phyloP scores from a whole-genome alignment of 2,888 invertebrate species.

The Aromia moschata region DNA sequence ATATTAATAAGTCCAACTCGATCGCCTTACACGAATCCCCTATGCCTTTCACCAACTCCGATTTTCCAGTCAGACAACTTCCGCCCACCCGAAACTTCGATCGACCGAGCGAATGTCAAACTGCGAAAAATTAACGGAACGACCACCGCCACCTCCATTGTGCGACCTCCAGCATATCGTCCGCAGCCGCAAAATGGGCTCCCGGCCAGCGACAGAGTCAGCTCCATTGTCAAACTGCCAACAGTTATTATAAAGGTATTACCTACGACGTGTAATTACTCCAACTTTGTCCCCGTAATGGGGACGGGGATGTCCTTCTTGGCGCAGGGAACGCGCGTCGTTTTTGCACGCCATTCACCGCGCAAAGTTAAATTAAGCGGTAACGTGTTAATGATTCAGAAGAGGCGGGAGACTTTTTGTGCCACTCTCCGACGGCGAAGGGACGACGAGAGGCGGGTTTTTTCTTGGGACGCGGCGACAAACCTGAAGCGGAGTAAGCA shows the following conservation, averaged over 20 bases:
- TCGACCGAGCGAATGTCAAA: constrained; percentile 26
- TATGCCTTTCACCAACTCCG: too few species aligned
- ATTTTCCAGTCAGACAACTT: background rate
- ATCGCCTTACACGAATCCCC: too few species aligned
- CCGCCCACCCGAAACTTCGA: background rate
- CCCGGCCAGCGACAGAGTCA: constrained; percentile 35
- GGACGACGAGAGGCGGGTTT: too few species aligned
- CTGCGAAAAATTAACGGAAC: constrained; percentile 31
- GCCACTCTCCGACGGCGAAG: too few species aligned
- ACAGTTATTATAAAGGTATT: constrained; percentile 58
- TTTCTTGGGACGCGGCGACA: too few species aligned
- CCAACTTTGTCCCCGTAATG: constrained; percentile 41
- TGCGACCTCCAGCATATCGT: constrained; percentile 30
- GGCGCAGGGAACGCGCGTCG: background rate
- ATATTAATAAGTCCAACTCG: too few species aligned
- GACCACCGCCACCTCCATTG: constrained; percentile 32
- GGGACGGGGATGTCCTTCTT: constrained; percentile 7
- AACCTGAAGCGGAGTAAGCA: too few species aligned
- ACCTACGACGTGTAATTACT: constrained; percentile 59
- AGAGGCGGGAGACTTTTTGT: background rate
- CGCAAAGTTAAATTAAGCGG: constrained; percentile 4
- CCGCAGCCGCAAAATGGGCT: constrained; percentile 27
- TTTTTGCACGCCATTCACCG: background rate
- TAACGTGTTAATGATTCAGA: constrained; percentile 13
- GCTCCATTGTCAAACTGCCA: constrained; percentile 57